Evolutionary conservation across 2,888 invertebrate genomes (phyloP).

Genomic region (Chloroclystis v-ata): DNA sequence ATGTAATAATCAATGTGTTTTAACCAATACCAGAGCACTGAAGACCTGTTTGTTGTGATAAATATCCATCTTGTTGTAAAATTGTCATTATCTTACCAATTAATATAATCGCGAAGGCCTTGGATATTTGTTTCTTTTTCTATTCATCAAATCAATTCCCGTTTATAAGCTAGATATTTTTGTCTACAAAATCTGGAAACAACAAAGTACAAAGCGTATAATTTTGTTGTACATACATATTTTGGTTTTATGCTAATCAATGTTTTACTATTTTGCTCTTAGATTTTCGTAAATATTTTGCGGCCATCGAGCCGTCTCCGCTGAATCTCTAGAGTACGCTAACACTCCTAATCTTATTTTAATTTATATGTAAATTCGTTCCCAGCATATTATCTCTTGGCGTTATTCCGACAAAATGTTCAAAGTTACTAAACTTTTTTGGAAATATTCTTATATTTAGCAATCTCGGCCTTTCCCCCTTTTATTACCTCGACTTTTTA

Average conservation of each 20-base stretch:
- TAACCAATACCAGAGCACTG: too few species aligned
- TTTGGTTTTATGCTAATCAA: not conserved
- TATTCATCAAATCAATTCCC: too few species aligned
- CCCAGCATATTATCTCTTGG: slow-evolving; percentile 45
- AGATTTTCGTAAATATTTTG: slow-evolving; percentile 36
- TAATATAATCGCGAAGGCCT: too few species aligned
- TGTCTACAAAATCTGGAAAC: too few species aligned
- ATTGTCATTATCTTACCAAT: too few species aligned
- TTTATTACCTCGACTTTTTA: slow-evolving; percentile 53
- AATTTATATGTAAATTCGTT: slow-evolving; percentile 57
- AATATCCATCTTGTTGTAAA: too few species aligned
- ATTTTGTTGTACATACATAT: too few species aligned
- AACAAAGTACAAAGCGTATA: too few species aligned
- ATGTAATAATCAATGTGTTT: too few species aligned
- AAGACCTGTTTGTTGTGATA: too few species aligned
- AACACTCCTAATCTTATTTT: slow-evolving; percentile 51
- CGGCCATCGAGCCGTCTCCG: slow-evolving; percentile 25
- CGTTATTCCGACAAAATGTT: slow-evolving; percentile 43
- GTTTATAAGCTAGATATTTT: too few species aligned
- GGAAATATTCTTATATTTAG: slow-evolving; percentile 51
- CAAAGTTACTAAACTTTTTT: slow-evolving; percentile 43
- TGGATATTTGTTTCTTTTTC: too few species aligned
- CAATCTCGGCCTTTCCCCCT: slow-evolving; percentile 50
- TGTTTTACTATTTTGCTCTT: not conserved
- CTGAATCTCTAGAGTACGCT: slow-evolving; percentile 35